Evolutionary conservation across 1,140 invertebrate species (phyloP).

Genomic region (Thalassaphorura encarpata): DNA sequence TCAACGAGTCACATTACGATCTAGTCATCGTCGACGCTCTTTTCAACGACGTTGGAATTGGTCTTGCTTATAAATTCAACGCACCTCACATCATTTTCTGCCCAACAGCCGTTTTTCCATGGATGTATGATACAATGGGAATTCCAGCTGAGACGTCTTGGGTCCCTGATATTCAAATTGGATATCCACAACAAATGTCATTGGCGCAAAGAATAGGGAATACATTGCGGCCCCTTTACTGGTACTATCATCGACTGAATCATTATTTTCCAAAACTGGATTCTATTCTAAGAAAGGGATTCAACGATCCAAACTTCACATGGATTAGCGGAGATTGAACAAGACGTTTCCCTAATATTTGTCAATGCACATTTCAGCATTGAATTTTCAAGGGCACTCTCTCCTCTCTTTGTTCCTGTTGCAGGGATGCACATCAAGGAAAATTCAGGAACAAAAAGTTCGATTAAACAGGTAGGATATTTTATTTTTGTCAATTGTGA

Average conservation of each 20-base stretch:
- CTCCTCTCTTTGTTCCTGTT: not conserved
- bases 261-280: conserved; percentile 20
- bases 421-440: not conserved
- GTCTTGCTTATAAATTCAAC: conserved; percentile 11
- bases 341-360: conserved; percentile 7
- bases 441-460: too few relatives aligned
- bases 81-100: conserved; percentile 10
- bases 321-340: conserved; percentile 1
- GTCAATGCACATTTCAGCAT: conserved; percentile 3
- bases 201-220: conserved; percentile 11
- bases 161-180: conserved; percentile 12
- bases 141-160: conserved; percentile 9
- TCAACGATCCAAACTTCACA: conserved; percentile 6
- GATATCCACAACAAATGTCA: conserved; percentile 6
- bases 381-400: not conserved
- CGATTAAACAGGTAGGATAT: too few relatives aligned
- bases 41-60: conserved; percentile 32
- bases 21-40: conserved; percentile 35
- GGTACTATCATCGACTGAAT: too few relatives aligned
- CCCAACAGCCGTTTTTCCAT: conserved; percentile 6
- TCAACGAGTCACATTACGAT: conserved; percentile 29
- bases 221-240: conserved; percentile 4
- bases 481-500: too few relatives aligned
- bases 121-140: conserved; percentile 15
- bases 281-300: not conserved